A percentile compares a stretch with the other conserved stretches of the same genome.
phyloP scores from a whole-genome alignment of 2,888 invertebrate genomes.

The Rhopalosiphum nymphaeae region DNA sequence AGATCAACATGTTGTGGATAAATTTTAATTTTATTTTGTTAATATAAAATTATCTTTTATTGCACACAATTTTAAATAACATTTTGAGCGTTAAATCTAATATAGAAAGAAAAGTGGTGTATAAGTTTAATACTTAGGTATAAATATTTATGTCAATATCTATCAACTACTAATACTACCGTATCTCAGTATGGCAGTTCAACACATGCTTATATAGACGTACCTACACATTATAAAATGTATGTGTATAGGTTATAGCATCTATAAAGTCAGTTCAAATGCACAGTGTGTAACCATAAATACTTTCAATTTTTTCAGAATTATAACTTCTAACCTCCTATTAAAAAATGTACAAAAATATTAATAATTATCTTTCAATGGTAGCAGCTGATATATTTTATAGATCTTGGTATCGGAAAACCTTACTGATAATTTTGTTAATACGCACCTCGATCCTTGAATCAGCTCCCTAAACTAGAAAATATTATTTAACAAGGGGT shows the following conservation, averaged over 20 bases:
- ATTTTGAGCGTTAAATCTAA: neutral
- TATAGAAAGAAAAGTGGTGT: neutral
- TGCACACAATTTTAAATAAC: neutral
- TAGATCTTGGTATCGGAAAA: neutral
- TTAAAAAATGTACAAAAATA: neutral
- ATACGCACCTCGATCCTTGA: no score
- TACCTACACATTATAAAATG: neutral
- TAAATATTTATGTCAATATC: neutral
- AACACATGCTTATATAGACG: neutral
- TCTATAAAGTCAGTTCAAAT: neutral
- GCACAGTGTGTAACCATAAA: neutral
- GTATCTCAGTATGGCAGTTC: neutral
- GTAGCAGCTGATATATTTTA: no score
- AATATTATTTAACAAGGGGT: no score
- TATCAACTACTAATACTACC: neutral
- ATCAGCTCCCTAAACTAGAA: no score
- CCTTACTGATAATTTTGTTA: neutral
- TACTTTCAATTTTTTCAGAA: neutral
- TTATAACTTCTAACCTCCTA: neutral
- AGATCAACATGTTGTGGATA: neutral
- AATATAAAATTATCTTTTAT: neutral
- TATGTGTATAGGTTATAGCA: neutral
- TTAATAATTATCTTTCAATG: neutral
- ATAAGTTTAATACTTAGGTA: neutral
- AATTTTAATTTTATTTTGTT: neutral